Evolutionary conservation across 1,140 invertebrate species (phyloP).

Genomic region (Sinella curviseta): DNA sequence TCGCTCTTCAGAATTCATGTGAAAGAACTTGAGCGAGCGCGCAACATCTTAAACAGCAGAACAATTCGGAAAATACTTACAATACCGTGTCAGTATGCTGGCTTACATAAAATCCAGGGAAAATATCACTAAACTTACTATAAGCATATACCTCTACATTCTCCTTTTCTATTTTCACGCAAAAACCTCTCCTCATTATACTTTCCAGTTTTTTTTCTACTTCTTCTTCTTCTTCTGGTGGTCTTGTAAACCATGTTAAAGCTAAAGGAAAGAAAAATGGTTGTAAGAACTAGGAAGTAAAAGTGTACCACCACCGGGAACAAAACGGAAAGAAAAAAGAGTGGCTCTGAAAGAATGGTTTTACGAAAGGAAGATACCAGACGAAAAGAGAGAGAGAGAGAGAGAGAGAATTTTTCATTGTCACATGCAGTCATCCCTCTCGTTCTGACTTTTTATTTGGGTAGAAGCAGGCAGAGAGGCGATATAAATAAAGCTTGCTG

Average conservation of each 20-base stretch:
- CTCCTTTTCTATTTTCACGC: no score
- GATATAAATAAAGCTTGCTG: neutral
- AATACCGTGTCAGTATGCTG: no score
- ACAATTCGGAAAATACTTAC: no score
- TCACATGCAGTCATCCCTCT: constrained; percentile 26
- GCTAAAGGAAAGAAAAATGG: neutral
- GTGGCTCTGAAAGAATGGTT: neutral
- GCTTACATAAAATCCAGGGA: no score
- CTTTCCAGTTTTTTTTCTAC: no score
- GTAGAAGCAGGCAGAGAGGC: neutral
- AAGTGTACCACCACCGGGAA: neutral
- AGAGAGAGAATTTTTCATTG: constrained; percentile 23
- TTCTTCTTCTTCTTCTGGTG: no score
- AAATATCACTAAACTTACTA: no score
- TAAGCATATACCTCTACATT: no score
- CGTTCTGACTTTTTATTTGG: constrained; percentile 13
- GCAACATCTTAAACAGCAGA: no score
- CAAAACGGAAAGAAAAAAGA: neutral
- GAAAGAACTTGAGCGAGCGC: no score
- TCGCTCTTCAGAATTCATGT: no score
- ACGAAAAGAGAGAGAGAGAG: neutral
- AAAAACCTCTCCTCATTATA: no score
- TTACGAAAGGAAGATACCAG: neutral
- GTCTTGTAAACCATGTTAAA: neutral
- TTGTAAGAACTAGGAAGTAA: constrained; percentile 12